Evolutionary conservation across 2,113 vertebrate genomes (phyloP), one percentile per base, ranked within the genome.

Genomic region (Grammomys dolichurus): DNA sequence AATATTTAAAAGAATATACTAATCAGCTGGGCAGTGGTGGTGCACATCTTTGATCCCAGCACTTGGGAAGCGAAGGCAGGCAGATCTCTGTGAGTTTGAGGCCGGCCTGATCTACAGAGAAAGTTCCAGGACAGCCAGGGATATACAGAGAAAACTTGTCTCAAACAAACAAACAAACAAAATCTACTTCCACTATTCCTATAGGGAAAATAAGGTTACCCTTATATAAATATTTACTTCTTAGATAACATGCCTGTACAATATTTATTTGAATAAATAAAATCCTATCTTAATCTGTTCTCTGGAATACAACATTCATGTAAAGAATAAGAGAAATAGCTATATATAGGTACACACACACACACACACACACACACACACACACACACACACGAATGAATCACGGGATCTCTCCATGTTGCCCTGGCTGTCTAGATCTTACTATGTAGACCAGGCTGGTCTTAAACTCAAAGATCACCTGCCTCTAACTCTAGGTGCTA

Each of bases 1-100:
- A 93, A 65, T 72, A 91, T 54, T 91, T 94, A 76, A 94, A 91
- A 87, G 20, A 94, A 89, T 1, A 24, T 43, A 88, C 20, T 94
- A 78, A 7, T 70, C 6, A 28, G n/a, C n/a, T 5, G 36, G 77
- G 48, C 54, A 5, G n/a, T 81, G 20, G 36, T 84, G 81, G n/a
- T 9, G 7, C 3, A 65, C 5, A 40, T 10, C 11, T 58, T 81
- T 58, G 22, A 12, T 81, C 36, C 33, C 5, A 81, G 10, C 20
- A 58, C 20, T n/a, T 58, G 36, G 78, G 54, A 58, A 12, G 78
- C 54, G n/a, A 10, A 80, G 54, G 36, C 78, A 58, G 78, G 36
- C 1, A 1, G 36, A 58, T 58, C 54, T 81, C 20, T 7, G 33
- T 13, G 5, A 81, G 78, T 58, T 58, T 12, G 10, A 81, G 54